Evolutionary conservation across 2,888 invertebrate species (phyloP).

Genomic region (Lacanobia wlatinum): DNA sequence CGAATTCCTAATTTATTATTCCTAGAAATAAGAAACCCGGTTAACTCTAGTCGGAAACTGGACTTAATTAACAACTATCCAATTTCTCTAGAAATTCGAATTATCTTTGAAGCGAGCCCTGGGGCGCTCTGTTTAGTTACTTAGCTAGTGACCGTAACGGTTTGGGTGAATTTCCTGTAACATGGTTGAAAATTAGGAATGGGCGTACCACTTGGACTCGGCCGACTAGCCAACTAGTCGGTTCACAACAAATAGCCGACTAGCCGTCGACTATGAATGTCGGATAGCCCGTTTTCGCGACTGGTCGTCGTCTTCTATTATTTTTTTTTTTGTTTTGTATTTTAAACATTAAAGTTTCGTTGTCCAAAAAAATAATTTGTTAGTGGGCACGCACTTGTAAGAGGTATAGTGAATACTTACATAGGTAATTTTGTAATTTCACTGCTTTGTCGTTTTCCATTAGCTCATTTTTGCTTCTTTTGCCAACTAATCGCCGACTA

Average conservation of each 20-base stretch:
- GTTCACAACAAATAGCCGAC: background rate
- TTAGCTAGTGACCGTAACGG: conserved; percentile 55
- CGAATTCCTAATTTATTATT: background rate
- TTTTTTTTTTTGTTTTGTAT: background rate
- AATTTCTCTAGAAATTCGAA: conserved; percentile 34
- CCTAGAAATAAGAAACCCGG: conserved; percentile 4
- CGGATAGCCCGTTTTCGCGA: background rate
- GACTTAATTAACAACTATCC: conserved; percentile 25
- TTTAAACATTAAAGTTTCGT: background rate
- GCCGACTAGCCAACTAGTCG: background rate
- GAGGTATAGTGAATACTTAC: no score
- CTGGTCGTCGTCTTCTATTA: background rate
- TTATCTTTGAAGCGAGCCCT: conserved; percentile 34
- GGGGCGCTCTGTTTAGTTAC: conserved; percentile 34
- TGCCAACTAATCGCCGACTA: no score
- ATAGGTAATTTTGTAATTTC: background rate
- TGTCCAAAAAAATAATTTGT: no score
- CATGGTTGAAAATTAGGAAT: conserved; percentile 14
- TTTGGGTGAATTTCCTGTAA: conserved; percentile 37
- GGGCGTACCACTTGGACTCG: background rate
- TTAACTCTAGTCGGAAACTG: conserved; percentile 23
- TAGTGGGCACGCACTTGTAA: no score
- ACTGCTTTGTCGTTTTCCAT: background rate
- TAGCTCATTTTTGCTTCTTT: background rate
- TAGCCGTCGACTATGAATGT: background rate